Base-by-base conservation (phyloP, 1,140 invertebrate genomes). In the Euglossa dilemma region DNA sequence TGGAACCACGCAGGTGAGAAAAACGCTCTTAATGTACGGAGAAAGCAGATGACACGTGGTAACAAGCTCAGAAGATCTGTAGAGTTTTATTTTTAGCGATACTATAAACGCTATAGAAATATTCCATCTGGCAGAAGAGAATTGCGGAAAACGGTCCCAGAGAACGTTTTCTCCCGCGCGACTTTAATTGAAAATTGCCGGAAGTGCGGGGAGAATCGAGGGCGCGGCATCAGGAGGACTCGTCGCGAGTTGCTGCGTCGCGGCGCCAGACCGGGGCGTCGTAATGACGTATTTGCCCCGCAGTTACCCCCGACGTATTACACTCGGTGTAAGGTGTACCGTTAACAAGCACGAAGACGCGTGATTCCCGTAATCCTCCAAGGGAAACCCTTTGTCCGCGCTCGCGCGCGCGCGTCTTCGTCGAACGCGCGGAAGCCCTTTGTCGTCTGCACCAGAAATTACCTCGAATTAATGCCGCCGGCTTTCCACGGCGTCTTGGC, bases 361-460 rank as follows among this genome's bases (percentile, higher is more conserved):
- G 12, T 54, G 80, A 52, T 66, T 59, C 73, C 63, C 63, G 20
- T 76, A 66, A 76, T 76, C 73, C 80, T 18, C 25, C 9, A 11
- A 50, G 80, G 25, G 80, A 82, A 82, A 71, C n/a, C 56, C 78
- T 87, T 87, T 87, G 76, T 87, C 82, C 63, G 59, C 43, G 28
- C 54, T 11, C 8, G 36, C 20, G 45, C 70, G 75, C 69, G 74
- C 64, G 80, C 45, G 74, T 83, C 52, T 77, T 47, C 56, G 59
- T 71, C 79, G 69, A 86, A 69, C 85, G 56, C 73, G 64, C 56
- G 25, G 64, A 73, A 73, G 77, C 82, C 64, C 81, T 88, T 88
- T 87, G 86, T 88, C 82, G 78, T 85, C 73, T 67, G 54, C 50
- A 36, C 52, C 82, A 76, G 82, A 74, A 88, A 87, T 88, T 88